Percentiles rank a stretch among this genome's conserved stretches.
phyloP scores from a whole-genome alignment of 2,113 vertebrate species.

The Pygoscelis antarcticus region DNA sequence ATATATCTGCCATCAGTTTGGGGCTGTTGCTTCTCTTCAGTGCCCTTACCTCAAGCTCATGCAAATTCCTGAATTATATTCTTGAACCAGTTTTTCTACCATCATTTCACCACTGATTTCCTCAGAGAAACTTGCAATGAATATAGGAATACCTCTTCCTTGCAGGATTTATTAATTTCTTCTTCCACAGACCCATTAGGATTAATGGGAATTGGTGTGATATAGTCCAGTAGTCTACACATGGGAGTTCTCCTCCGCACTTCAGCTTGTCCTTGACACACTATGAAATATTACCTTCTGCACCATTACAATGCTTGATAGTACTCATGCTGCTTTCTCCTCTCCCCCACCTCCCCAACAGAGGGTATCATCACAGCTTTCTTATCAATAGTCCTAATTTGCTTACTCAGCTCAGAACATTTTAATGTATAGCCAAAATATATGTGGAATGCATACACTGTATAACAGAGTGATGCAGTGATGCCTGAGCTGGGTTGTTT shows the following conservation, averaged over 20 bases:
- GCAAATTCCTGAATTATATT: neutral
- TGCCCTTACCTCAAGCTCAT: neutral
- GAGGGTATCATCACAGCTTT: neutral
- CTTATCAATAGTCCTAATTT: neutral
- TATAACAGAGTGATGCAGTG: fast-evolving
- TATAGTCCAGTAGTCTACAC: too few species aligned
- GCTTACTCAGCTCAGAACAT: neutral
- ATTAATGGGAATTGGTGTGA: neutral
- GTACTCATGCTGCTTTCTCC: neutral
- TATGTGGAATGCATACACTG: neutral
- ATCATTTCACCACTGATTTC: neutral
- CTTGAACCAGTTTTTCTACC: neutral
- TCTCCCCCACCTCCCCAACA: neutral
- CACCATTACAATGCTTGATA: fast-evolving
- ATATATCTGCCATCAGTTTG: neutral
- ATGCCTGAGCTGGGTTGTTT: neutral
- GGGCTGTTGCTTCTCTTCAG: neutral
- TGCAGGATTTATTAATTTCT: neutral
- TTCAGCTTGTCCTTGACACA: neutral
- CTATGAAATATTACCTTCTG: neutral
- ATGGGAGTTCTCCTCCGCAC: neutral
- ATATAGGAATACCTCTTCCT: neutral
- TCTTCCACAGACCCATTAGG: neutral
- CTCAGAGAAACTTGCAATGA: neutral
- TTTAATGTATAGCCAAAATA: neutral